Evolutionary conservation across 2,888 invertebrate genomes (phyloP).

Genomic region (Abrostola tripartita): DNA sequence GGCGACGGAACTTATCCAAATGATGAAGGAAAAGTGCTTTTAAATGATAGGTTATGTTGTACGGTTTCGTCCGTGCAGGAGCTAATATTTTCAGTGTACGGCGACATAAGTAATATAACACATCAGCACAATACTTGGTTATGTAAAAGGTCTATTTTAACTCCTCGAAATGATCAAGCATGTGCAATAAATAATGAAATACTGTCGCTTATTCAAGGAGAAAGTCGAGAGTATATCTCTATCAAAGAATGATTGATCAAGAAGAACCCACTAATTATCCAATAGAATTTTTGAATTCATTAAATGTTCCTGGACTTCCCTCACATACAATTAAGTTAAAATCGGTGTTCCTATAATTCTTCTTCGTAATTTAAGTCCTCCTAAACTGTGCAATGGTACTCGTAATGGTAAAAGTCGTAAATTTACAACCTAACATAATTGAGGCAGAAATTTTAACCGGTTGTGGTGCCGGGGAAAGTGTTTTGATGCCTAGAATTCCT

Average conservation of each 20-base stretch:
- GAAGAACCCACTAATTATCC: not conserved
- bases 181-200: not conserved
- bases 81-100: not conserved
- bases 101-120: not conserved
- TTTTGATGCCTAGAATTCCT: too few species aligned
- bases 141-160: not conserved
- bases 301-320: not conserved
- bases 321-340: not conserved
- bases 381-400: too few species aligned
- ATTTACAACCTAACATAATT: too few species aligned
- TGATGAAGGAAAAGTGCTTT: not conserved
- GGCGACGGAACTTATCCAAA: conserved; percentile 1
- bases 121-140: not conserved
- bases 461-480: too few species aligned
- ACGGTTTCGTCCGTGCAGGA: not conserved
- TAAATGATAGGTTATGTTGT: not conserved
- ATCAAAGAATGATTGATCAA: not conserved
- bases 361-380: too few species aligned
- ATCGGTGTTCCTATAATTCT: too few species aligned
- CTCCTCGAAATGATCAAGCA: not conserved
- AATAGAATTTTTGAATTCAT: not conserved
- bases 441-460: too few species aligned
- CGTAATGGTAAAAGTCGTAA: too few species aligned
- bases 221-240: not conserved
- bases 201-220: not conserved